Conservation (phyloP, 2,888 invertebrate species). For the Sturmia bella region DNA sequence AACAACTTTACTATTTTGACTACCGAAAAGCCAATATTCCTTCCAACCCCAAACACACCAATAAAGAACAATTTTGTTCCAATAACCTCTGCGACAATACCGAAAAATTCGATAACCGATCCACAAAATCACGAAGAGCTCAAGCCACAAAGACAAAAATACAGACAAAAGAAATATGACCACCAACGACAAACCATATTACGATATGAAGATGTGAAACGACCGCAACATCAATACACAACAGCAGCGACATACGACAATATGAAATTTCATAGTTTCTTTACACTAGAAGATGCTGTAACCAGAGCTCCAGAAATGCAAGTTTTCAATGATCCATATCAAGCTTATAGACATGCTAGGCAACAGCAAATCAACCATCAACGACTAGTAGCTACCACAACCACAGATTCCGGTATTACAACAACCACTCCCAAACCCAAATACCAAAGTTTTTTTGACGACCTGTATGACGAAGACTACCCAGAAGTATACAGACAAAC, state of each 20-base stretch:
- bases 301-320: constrained; percentile 59
- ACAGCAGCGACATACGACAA: constrained; percentile 32
- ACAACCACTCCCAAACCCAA: constrained; percentile 18
- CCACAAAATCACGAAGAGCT: constrained; percentile 10
- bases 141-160: constrained; percentile 15
- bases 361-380: constrained; percentile 47
- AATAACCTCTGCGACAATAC: constrained; percentile 12
- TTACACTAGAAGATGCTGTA: constrained; percentile 66
- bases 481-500: constrained; percentile 45
- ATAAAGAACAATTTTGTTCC: constrained; percentile 25
- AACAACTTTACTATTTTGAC: constrained; percentile 21
- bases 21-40: constrained; percentile 50
- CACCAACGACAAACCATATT: constrained; percentile 21
- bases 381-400: constrained; percentile 22
- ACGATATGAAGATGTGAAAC: constrained; percentile 39
- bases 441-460: constrained; percentile 49
- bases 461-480: constrained; percentile 44
- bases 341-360: constrained; percentile 64
- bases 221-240: constrained; percentile 44
- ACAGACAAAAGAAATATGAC: constrained; percentile 30
- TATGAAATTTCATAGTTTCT: constrained; percentile 62
- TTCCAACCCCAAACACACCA: constrained; percentile 51
- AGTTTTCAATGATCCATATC: constrained; percentile 64
- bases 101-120: constrained; percentile 12
- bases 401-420: constrained; percentile 1